These are phyloP conservation scores for Sander vitreus DNA, from an alignment of 2,113 vertebrate genomes.

Conservation along the genomic window DNA sequence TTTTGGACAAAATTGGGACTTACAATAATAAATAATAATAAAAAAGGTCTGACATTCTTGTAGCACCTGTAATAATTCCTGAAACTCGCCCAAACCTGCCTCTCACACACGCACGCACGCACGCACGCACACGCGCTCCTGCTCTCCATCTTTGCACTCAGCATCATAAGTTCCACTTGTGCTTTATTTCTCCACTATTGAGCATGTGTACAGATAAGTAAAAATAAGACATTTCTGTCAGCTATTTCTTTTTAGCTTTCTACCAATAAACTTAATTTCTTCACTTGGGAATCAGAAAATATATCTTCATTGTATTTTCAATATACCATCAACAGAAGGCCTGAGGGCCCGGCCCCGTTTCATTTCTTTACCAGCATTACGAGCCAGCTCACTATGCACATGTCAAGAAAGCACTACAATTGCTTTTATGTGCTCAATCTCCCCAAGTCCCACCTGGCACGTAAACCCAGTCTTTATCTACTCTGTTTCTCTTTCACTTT, in stretches of 20 bases:
- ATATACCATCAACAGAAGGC: not conserved
- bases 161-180: not conserved
- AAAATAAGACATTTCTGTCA: not conserved
- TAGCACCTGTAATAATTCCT: too few relatives aligned
- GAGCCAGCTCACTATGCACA: constrained; percentile 30
- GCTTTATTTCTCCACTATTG: not conserved
- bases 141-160: not conserved
- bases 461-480: constrained; percentile 66
- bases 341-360: not conserved
- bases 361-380: constrained; percentile 14
- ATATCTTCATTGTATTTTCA: not conserved
- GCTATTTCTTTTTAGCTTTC: not conserved
- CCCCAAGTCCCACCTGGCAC: constrained; percentile 63
- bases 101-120: too few relatives aligned
- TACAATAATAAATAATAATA: too few relatives aligned
- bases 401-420: constrained; percentile 6
- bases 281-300: not conserved
- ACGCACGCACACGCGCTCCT: too few relatives aligned
- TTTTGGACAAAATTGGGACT: too few relatives aligned
- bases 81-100: too few relatives aligned
- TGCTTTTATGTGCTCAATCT: constrained; percentile 41
- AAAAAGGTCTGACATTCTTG: too few relatives aligned
- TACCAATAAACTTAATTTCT: not conserved
- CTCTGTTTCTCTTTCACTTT: constrained; percentile 31
- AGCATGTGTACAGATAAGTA: not conserved